Base-by-base conservation (phyloP, 53 echinoderm and acorn worm species). In the Temnopleurus reevesii region DNA sequence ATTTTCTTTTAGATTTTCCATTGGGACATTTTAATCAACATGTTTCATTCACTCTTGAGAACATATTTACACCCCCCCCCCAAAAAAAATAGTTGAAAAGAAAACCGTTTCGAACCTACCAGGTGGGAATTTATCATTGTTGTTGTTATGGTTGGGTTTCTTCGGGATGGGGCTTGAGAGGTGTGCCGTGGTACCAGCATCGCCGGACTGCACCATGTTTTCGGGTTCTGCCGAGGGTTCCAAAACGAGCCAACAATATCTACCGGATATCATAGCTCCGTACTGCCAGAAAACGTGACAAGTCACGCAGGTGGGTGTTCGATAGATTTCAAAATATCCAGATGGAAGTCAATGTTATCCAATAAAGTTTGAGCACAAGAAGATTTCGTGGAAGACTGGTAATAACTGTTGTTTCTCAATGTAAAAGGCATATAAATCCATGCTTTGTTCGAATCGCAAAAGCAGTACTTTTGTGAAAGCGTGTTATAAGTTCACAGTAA, bases 201-300 rank as follows among this genome's bases (percentile, higher is more conserved):
- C 61, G 15, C 61, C 61, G 29, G 60, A 85, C 61, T 85, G 86
- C 61, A 85, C 86, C 86, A 85, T 85, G 86, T 35, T 83, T 83
- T 85, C 86, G 46, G 26, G 43, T 59, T 85, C 86, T n/a, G n/a
- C n/a, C n/a, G 86, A 85, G 25, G 86, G 86, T 59, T 85, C 49
- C 61, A 85, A 59, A 21, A 85, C 58, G 43, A 85, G 86, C 86
- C 83, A 85, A 45, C 86, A 85, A 53, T 85, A 85, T 59, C 86
- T 21, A 23, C 59, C 86, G 13, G 86, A 59, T 25, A 85, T 58
- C 86, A 85, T 85, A 25, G 59, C 86, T 85, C 38, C 25, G 61
- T 31, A 10, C 71, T 71, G 36, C 38, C 36, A 33, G 41, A 38
- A 19, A 12, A 71, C 71, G 5, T 21, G 23, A 21, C 7, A 27